Evolutionary conservation across 1,140 invertebrate species (phyloP).

Genomic region (Bombus polaris): DNA sequence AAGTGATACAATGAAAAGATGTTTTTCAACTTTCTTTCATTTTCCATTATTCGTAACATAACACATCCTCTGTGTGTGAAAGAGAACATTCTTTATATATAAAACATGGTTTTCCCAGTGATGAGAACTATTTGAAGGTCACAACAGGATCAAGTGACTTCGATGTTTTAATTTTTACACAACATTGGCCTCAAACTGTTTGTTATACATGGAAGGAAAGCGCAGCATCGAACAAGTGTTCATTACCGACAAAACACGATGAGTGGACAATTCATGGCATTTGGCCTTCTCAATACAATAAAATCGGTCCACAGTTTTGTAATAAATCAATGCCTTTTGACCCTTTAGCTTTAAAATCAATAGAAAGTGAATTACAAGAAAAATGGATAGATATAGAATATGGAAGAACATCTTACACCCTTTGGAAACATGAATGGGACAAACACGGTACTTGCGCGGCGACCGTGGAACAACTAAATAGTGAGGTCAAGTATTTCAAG

Average conservation of each 20-base stretch:
- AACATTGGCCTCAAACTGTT: slow-evolving; percentile 90
- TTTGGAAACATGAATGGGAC: slow-evolving; percentile 93
- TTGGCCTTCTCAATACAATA: slow-evolving; percentile 89
- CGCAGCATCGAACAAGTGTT: slow-evolving; percentile 84
- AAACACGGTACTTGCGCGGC: slow-evolving; percentile 93
- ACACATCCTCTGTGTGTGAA: background rate
- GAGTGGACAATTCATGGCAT: slow-evolving; percentile 92
- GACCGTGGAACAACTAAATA: slow-evolving; percentile 84
- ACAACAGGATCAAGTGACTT: slow-evolving; percentile 79
- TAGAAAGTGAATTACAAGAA: slow-evolving; percentile 85
- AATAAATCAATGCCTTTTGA: slow-evolving; percentile 87
- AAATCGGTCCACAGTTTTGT: slow-evolving; percentile 87
- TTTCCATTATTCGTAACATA: background rate
- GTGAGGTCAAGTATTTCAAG: slow-evolving; percentile 89
- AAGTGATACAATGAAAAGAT: background rate
- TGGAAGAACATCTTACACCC: slow-evolving; percentile 83
- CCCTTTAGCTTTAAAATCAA: slow-evolving; percentile 83
- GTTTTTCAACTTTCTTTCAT: background rate
- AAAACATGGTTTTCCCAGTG: background rate
- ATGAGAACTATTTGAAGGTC: background rate
- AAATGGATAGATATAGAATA: slow-evolving; percentile 90
- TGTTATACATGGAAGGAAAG: slow-evolving; percentile 88
- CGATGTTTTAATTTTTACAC: slow-evolving; percentile 91
- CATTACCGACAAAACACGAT: slow-evolving; percentile 84
- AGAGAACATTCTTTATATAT: no score